Evolutionary conservation across 1,140 invertebrate genomes (phyloP).

Genomic region (Cydia splendana): DNA sequence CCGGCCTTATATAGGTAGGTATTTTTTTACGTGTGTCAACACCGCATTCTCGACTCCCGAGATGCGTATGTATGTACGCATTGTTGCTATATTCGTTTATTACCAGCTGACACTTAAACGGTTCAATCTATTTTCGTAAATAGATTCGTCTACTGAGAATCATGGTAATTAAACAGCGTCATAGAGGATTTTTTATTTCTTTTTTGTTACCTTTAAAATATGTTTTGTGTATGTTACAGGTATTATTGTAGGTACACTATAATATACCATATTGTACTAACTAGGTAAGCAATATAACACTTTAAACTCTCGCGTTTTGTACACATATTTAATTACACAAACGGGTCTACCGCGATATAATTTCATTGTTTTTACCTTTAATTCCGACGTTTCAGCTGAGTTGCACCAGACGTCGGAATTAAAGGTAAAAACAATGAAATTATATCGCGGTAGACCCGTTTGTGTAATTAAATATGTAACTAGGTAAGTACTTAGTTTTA

Average conservation of each 20-base stretch:
- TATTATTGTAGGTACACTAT: background rate
- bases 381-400: too few species aligned
- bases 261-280: too few species aligned
- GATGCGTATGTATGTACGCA: background rate
- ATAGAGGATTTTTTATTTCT: constrained; percentile 6
- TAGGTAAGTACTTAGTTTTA: too few species aligned
- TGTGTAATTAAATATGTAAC: too few species aligned
- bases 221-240: background rate
- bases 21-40: background rate
- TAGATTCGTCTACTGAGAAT: constrained; percentile 31
- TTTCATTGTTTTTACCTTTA: too few species aligned
- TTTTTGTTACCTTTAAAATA: background rate
- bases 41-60: background rate
- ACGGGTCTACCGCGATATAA: too few species aligned
- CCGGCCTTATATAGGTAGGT: background rate
- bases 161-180: background rate
- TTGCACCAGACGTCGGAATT: too few species aligned
- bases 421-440: too few species aligned
- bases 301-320: too few species aligned
- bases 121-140: constrained; percentile 31
- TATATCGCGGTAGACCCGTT: too few species aligned
- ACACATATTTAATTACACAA: too few species aligned
- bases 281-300: too few species aligned
- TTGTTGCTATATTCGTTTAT: constrained; percentile 27
- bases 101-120: constrained; percentile 31